Evolutionary conservation across 2,797 vertebrate species (phyloP), one percentile per base, ranked within the genome.

Genomic region (Parotocinclus haroldoi): DNA sequence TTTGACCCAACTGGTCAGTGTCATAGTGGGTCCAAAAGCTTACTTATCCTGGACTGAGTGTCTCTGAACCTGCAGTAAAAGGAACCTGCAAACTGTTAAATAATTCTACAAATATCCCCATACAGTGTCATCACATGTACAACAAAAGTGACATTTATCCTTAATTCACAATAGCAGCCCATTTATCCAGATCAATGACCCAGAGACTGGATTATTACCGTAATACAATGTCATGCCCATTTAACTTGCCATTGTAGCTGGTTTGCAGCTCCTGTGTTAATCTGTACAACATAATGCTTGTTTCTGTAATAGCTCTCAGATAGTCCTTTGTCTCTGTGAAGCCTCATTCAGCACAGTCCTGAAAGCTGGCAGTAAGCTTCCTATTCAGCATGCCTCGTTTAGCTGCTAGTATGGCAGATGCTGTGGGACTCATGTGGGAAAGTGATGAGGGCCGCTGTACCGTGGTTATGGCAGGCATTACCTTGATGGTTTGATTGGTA

Each of bases 391-490:
- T 59, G 62, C 37, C 56, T 72, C 45, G 37, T 68, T 71, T 69
- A 68, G 58, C 58, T 27, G 42, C 54, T 62, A 37, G 36, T 56
- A 62, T 54, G 37, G 56, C 52, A 61, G 55, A 71, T 56, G 55
- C 44, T 27, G 19, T 10, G n/a, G 48, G 61, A 63, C 63, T 18
- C 45, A 44, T 63, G 58, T n/a, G 19, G 57, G 48, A 54, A 50
- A 12, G 51, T 19, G 76, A 72, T 71, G 68, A 71, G 63, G 51
- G 45, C 64, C 16, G 4, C 49, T 19, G 52, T 77, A 68, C 58
- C 16, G 27, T 76, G 55, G 71, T 79, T 78, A 77, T 71, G 48
- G 63, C 58, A 58, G 48, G 40, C 63, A 58, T 72, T 76, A 76
- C 66, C 60, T 65, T 46, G 46, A 71, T 76, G 66, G 76, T 78